A percentile compares a stretch with the other conserved stretches of the same genome.
phyloP scores from a whole-genome alignment of 2,113 vertebrate genomes.

The Myiagra hebetior region DNA sequence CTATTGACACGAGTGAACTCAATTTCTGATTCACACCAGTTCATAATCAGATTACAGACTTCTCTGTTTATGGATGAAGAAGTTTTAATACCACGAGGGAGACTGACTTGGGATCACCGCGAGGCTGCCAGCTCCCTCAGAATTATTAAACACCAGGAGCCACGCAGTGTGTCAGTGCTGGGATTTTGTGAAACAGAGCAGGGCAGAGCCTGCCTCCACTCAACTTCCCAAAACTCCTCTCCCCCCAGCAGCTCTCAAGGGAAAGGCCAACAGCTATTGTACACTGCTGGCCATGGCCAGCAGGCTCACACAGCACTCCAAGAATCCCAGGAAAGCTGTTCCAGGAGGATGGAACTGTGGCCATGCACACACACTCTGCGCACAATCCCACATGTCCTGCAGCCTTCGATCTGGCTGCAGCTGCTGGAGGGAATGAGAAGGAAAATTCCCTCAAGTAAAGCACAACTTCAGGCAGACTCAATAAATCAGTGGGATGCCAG shows the following conservation, averaged over 20 bases:
- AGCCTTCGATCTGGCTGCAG: neutral
- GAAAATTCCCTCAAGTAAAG: neutral
- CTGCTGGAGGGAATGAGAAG: neutral
- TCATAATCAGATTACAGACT: neutral
- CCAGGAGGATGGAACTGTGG: neutral
- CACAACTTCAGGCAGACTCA: neutral
- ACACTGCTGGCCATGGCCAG: neutral
- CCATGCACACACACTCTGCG: fast-evolving
- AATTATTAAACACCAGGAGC: neutral
- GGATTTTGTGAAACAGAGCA: neutral
- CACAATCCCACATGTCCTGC: fast-evolving
- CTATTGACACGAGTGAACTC: neutral
- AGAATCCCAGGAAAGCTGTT: neutral
- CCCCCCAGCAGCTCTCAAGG: neutral
- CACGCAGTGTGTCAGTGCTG: fast-evolving
- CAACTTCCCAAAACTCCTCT: neutral
- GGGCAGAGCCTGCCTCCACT: neutral
- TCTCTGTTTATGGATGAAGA: neutral
- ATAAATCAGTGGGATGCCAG: neutral
- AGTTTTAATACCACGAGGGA: neutral
- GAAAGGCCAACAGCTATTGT: neutral
- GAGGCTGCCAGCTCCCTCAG: neutral
- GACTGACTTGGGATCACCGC: neutral
- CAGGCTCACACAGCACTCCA: neutral
- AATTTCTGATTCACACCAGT: neutral